Conservation (phyloP, 92 coral and sea anemone genomes). For the Epizoanthus scotinus region DNA sequence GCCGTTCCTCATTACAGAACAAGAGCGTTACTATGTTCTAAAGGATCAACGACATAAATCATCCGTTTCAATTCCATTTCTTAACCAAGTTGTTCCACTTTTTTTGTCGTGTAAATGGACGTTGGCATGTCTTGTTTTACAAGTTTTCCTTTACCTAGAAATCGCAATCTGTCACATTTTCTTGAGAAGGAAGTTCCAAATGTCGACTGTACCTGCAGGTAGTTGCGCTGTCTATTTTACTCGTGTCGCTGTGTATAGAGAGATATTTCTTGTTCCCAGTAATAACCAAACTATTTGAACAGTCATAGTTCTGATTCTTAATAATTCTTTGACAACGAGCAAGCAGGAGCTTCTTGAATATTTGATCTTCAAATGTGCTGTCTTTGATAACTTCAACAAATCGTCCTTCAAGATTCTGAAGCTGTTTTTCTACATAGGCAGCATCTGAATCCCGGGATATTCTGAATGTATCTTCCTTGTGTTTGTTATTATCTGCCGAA, state of each 20-base stretch:
- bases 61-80: too few species aligned
- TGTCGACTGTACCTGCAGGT: constrained; percentile 20
- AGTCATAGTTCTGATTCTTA: not conserved
- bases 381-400: constrained; percentile 28
- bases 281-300: not conserved
- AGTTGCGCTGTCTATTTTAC: not conserved
- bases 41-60: too few species aligned
- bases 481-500: not conserved
- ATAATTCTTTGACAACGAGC: constrained; percentile 30
- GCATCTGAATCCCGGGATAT: constrained; percentile 12
- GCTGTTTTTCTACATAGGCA: constrained; percentile 18
- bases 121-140: too few species aligned
- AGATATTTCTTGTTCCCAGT: not conserved
- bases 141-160: not conserved
- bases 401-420: constrained; percentile 18
- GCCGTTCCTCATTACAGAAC: too few species aligned
- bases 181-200: constrained; percentile 8
- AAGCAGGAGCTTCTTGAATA: constrained; percentile 7
- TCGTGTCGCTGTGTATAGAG: not conserved
- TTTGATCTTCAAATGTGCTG: constrained; percentile 10
- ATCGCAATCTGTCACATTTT: constrained; percentile 4
- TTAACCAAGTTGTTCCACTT: too few species aligned
- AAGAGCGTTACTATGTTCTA: too few species aligned
- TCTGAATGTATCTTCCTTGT: not conserved
- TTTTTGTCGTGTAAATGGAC: too few species aligned